phyloP scores from a whole-genome alignment of 1,140 invertebrate genomes.

The Choristoneura fumiferana region DNA sequence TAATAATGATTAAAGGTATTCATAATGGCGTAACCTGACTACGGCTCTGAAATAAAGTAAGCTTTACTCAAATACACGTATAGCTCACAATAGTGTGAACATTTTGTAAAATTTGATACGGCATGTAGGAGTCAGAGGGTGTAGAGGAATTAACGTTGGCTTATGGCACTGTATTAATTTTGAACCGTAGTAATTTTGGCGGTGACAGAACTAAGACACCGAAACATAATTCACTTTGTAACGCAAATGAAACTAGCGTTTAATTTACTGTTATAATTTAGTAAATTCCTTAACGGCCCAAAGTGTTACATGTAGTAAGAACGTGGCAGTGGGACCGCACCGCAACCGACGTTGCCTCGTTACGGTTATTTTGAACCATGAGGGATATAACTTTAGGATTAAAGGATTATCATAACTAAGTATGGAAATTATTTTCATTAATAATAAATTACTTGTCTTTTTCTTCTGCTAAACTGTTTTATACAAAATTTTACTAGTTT shows the following conservation, averaged over 20 bases:
- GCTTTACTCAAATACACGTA: constrained; percentile 31
- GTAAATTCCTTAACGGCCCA: constrained; percentile 66
- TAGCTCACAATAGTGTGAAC: constrained; percentile 29
- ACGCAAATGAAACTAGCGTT: constrained; percentile 76
- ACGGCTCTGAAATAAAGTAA: neutral
- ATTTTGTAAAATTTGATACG: constrained; percentile 62
- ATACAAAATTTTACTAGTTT: too few relatives aligned
- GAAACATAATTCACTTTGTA: constrained; percentile 75
- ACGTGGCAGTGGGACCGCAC: neutral
- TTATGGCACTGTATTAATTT: constrained; percentile 78
- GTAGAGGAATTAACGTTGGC: constrained; percentile 69
- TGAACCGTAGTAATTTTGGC: constrained; percentile 76
- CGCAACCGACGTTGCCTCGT: neutral
- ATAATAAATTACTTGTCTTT: too few relatives aligned
- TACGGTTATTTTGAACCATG: too few relatives aligned
- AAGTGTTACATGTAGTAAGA: constrained; percentile 21
- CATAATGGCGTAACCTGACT: constrained; percentile 36
- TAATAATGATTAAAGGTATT: constrained; percentile 64
- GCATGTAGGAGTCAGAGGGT: constrained; percentile 67
- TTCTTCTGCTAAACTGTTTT: too few relatives aligned
- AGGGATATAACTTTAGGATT: too few relatives aligned
- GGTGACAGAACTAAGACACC: constrained; percentile 77
- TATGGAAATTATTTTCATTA: too few relatives aligned
- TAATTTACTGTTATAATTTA: constrained; percentile 77
- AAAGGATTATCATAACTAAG: too few relatives aligned